Conservation (phyloP, 2,113 vertebrate species). For the Nettapus auritus region DNA sequence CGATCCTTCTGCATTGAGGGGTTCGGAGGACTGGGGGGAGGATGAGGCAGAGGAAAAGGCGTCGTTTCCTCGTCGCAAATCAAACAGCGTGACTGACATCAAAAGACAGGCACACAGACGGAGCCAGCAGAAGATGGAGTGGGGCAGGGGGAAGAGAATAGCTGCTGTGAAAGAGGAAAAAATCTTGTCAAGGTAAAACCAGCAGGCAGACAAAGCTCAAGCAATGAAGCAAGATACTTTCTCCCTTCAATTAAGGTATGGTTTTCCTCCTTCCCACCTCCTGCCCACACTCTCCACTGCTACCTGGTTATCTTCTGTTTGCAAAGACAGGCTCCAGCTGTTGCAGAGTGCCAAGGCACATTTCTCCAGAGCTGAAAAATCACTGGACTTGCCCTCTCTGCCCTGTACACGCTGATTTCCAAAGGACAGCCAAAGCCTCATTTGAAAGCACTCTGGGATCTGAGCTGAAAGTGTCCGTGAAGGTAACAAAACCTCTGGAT, state of each 20-base stretch:
- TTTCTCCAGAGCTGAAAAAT: not conserved
- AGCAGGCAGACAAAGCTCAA: not conserved
- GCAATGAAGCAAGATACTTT: not conserved
- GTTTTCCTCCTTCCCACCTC: not conserved
- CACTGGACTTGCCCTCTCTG: not conserved
- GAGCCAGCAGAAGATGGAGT: not conserved
- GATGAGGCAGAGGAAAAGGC: not conserved
- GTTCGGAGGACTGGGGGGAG: not conserved
- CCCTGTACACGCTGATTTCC: not conserved
- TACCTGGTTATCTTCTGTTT: not conserved
- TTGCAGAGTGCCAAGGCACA: not conserved
- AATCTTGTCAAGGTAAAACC: not conserved
- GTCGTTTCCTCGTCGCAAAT: not conserved
- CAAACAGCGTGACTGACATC: constrained; percentile 30
- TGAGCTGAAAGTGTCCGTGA: not conserved
- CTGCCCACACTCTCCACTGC: not conserved
- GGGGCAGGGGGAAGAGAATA: not conserved
- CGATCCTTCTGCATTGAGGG: not conserved
- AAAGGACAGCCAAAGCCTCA: not conserved
- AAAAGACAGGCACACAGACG: not conserved
- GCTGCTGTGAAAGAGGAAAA: not conserved
- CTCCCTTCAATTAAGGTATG: not conserved
- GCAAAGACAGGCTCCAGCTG: not conserved
- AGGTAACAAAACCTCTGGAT: not conserved
- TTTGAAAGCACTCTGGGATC: not conserved